Base-by-base conservation (phyloP, 37 sponge, comb jelly and placozoan genomes). In the Chondrosia reniformis region DNA sequence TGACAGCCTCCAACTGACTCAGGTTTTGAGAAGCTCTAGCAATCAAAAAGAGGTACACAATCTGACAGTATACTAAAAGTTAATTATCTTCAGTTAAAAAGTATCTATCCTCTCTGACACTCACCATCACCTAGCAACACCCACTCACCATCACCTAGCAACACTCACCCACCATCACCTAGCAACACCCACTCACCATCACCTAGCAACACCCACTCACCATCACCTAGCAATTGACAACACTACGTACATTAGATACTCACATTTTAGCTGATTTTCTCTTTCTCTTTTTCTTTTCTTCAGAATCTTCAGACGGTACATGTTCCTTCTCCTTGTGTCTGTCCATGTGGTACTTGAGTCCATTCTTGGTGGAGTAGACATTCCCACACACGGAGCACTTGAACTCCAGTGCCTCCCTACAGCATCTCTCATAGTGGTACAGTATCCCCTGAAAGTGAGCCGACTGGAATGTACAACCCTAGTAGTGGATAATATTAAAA, bases 401-500 rank as follows among this genome's bases (percentile, higher is more conserved):
- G 1, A 79, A 27, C 7, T 22, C 1, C 9, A 74, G 33, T 33
- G 67, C 85, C 58, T 78, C 63, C 25, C 77, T 80, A 30, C 86
- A 83, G 76, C 90, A 89, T 33, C 83, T 57, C 58, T 81, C 59
- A 71, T 57, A 85, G 76, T 89, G 90, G 78, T 89, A 89, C 45
- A 45, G 57, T 80, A 89, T 89, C 28, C 76, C 41, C 0, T 67
- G 32, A 6, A 89, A 27, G 33, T 72, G 78, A 24, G 31, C 71
- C 15, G 83, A 85, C 39, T 37, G 78, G 80, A 82, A 81, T 10
- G 33, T 55, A 17, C 55, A 44, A 46, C 89, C 84, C 52, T 40
- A 38, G 32, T 55, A 46, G 49, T 49, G 15, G 52, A 49, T 19
- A 49, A 19, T 19, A 15, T 49, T 19, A 19, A 49, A 49, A 49